Evolutionary conservation across 2,113 vertebrate genomes (phyloP).

Genomic region (Python bivittatus): DNA sequence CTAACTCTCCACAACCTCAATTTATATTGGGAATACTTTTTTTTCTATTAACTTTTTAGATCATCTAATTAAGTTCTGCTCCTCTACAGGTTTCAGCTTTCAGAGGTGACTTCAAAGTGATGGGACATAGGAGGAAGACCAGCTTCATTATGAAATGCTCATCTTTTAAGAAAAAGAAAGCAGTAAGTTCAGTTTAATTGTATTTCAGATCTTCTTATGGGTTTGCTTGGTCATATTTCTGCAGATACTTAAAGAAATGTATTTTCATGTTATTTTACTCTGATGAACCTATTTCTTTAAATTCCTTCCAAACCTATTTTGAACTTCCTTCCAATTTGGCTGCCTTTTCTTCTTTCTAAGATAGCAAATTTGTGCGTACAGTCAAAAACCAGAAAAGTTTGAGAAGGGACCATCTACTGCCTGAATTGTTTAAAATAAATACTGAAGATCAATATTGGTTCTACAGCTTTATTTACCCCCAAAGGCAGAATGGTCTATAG

Average conservation of each 20-base stretch:
- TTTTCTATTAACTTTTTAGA: not conserved
- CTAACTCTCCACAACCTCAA: not conserved
- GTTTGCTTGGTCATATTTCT: not conserved
- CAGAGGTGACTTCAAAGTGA: not conserved
- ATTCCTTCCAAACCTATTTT: not conserved
- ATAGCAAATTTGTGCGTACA: not conserved
- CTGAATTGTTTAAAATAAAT: not conserved
- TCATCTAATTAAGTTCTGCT: not conserved
- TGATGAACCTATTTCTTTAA: not conserved
- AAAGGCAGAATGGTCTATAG: not conserved
- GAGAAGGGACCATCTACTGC: not conserved
- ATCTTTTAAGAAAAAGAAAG: not conserved
- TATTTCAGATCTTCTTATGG: not conserved
- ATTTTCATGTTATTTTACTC: not conserved
- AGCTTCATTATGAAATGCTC: not conserved
- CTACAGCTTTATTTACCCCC: not conserved
- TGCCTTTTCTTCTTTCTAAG: not conserved
- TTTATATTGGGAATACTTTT: not conserved
- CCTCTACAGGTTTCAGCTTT: not conserved
- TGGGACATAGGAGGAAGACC: not conserved
- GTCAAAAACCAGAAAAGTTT: not conserved
- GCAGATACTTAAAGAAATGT: not conserved
- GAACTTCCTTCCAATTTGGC: not conserved
- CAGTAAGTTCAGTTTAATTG: not conserved
- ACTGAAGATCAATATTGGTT: no score